phyloP scores from a whole-genome alignment of 2,797 vertebrate species.

The Sylvilagus floridanus region DNA sequence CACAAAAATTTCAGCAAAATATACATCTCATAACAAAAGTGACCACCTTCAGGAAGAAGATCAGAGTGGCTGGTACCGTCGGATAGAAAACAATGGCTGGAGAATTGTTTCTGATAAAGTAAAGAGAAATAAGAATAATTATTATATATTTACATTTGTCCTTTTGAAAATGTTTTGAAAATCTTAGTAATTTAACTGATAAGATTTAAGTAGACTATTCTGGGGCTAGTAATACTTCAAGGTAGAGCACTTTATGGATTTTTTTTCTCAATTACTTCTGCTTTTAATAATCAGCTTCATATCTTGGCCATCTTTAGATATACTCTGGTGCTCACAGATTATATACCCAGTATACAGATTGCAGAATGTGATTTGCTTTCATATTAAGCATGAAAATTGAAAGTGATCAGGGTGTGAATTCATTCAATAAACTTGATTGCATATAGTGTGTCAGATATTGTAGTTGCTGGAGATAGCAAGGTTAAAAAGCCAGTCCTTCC shows the following conservation, averaged over 20 bases:
- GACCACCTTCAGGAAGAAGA: conserved; percentile 78
- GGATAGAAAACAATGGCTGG: conserved; percentile 93
- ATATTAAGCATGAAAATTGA: conserved; percentile 31
- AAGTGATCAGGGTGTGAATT: conserved; percentile 30
- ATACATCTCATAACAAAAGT: conserved; percentile 71
- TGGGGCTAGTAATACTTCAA: conserved; percentile 7
- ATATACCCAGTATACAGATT: not conserved
- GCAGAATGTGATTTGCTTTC: not conserved
- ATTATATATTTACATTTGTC: conserved; percentile 1
- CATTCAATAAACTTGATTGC: not conserved
- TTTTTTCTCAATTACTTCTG: not conserved
- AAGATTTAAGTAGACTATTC: conserved; percentile 36
- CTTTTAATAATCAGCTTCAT: conserved; percentile 57
- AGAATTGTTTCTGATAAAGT: conserved; percentile 88
- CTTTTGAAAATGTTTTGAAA: conserved; percentile 45
- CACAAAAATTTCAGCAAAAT: conserved; percentile 81
- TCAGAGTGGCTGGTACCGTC: conserved; percentile 88
- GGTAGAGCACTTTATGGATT: conserved; percentile 6
- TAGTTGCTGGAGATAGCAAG: not conserved
- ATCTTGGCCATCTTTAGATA: conserved; percentile 40
- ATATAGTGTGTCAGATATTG: not conserved
- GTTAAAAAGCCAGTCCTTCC: not conserved
- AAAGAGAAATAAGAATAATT: conserved; percentile 36
- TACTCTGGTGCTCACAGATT: not conserved
- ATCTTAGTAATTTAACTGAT: conserved; percentile 25